These are phyloP conservation scores for Bimastos eiseni DNA, from an alignment of 2,888 invertebrate species.

Conservation along the genomic window DNA sequence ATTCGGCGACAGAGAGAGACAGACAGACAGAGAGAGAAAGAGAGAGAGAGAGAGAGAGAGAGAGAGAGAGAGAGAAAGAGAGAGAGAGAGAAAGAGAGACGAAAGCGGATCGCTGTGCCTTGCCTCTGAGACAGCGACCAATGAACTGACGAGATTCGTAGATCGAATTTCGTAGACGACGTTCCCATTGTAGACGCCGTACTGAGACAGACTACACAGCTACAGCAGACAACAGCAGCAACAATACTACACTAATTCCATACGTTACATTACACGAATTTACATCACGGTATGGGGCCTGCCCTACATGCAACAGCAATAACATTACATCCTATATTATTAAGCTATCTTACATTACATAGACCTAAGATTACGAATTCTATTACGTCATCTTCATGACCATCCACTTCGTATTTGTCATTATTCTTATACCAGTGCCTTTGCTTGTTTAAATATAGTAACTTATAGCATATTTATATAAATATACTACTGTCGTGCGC, in stretches of 20 bases:
- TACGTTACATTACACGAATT: background rate
- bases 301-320: too few species aligned
- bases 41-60: background rate
- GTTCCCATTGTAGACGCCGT: slow-evolving; percentile 17
- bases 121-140: background rate
- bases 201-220: slow-evolving; percentile 23
- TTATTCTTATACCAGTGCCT: too few species aligned
- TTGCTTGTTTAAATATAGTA: too few species aligned
- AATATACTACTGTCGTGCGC: too few species aligned
- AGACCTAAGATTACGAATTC: too few species aligned
- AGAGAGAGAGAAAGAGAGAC: background rate
- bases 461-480: too few species aligned
- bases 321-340: too few species aligned
- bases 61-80: background rate
- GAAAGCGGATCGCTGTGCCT: too few species aligned
- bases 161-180: slow-evolving; percentile 28
- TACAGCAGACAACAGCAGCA: background rate
- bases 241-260: background rate
- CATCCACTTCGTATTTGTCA: background rate
- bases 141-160: slow-evolving; percentile 10
- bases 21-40: background rate
- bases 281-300: too few species aligned
- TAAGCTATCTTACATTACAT: too few species aligned
- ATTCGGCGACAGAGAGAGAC: background rate
- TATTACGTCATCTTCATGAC: background rate